A percentile compares a stretch with the other conserved stretches of the same genome.
Conservation (phyloP, 1,140 invertebrate species). For the Cyclina sinensis region DNA sequence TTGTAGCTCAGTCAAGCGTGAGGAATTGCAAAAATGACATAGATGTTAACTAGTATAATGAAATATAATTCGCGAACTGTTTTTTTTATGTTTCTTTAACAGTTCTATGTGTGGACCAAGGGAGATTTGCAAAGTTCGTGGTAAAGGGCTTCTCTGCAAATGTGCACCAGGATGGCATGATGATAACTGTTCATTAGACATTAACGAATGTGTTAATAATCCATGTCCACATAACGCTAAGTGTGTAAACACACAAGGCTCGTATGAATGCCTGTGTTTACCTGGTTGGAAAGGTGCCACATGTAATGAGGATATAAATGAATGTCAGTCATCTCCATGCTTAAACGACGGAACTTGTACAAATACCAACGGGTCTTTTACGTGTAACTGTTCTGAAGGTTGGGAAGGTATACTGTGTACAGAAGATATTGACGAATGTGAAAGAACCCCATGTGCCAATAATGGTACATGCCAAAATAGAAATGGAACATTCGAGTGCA, state of each 20-base stretch:
- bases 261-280: conserved; percentile 51
- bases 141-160: conserved; percentile 28
- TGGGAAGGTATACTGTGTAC: neutral
- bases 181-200: conserved; percentile 26
- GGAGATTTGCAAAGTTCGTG: no score
- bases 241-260: conserved; percentile 32
- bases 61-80: no score
- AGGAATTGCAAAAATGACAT: no score
- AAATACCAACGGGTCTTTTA: conserved; percentile 64
- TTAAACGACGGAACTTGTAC: conserved; percentile 48
- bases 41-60: no score
- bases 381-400: conserved; percentile 12
- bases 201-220: neutral
- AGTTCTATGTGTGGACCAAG: no score
- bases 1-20: no score
- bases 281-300: conserved; percentile 50
- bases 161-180: conserved; percentile 56
- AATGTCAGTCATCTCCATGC: conserved; percentile 57
- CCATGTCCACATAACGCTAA: neutral
- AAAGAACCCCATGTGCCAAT: neutral
- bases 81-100: no score
- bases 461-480: neutral
- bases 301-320: conserved; percentile 59
- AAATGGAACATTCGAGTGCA: neutral
- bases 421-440: conserved; percentile 22